phyloP scores from a whole-genome alignment of 2,797 vertebrate species.

The Etheostoma nigrum region DNA sequence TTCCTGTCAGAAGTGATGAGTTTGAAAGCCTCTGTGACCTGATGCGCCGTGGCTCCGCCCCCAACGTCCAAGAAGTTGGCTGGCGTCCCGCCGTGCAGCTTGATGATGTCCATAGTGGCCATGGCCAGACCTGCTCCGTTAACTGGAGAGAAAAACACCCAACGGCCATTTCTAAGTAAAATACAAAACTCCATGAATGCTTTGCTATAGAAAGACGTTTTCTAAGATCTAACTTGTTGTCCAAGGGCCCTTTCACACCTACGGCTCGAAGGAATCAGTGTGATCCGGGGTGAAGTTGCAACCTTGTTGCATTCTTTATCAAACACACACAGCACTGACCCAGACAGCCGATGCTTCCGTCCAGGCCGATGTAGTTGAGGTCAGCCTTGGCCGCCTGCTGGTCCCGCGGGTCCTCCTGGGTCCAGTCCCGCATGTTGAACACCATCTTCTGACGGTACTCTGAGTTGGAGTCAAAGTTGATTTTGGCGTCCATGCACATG shows the following conservation, averaged over 20 bases:
- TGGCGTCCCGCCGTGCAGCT: slow-evolving; percentile 96
- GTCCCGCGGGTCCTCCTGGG: slow-evolving; percentile 94
- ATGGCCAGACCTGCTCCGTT: slow-evolving; percentile 98
- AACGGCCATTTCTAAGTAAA: background rate
- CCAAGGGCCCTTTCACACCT: too few species aligned
- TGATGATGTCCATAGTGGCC: slow-evolving; percentile 99
- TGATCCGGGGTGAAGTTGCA: too few species aligned
- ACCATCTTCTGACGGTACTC: slow-evolving; percentile 94
- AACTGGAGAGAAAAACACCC: slow-evolving; percentile 77
- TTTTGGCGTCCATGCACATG: slow-evolving; percentile 99
- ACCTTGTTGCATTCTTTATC: too few species aligned
- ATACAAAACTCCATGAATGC: background rate
- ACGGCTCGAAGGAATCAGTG: too few species aligned
- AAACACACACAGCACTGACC: slow-evolving; percentile 78
- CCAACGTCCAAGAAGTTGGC: slow-evolving; percentile 99
- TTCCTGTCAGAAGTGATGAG: slow-evolving; percentile 98
- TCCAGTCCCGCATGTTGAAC: slow-evolving; percentile 95
- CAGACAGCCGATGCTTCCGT: slow-evolving; percentile 96
- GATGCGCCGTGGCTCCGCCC: slow-evolving; percentile 95
- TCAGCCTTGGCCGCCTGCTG: slow-evolving; percentile 91
- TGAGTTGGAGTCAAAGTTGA: slow-evolving; percentile 97
- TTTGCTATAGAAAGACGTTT: too few species aligned
- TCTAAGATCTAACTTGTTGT: too few species aligned
- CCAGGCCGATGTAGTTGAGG: slow-evolving; percentile 97
- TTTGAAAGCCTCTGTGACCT: slow-evolving; percentile 98